Conservation (phyloP, 2,113 vertebrate genomes). For the Nyctibius bracteatus region DNA sequence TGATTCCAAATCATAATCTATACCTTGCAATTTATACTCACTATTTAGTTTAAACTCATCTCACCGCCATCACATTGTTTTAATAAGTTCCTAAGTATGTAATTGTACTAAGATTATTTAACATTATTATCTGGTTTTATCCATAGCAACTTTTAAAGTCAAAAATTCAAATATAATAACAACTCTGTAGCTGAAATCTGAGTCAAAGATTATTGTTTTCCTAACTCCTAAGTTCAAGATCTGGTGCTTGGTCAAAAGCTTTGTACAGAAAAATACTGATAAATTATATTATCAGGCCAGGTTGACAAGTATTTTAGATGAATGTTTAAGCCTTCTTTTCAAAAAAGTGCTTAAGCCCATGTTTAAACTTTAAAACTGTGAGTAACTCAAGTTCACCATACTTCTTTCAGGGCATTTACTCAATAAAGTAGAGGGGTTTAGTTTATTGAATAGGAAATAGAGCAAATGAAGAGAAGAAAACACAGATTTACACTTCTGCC, state of each 20-base stretch:
- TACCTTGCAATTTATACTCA: not conserved
- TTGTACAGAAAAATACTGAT: not conserved
- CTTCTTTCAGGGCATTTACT: not conserved
- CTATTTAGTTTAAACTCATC: not conserved
- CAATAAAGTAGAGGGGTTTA: not conserved
- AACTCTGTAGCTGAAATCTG: not conserved
- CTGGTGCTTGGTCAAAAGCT: not conserved
- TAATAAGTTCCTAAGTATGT: not conserved
- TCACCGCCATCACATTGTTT: not conserved
- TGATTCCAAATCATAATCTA: not conserved
- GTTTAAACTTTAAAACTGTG: not conserved
- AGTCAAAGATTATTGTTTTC: not conserved
- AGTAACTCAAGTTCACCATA: not conserved
- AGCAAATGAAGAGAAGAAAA: not conserved
- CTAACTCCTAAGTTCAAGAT: not conserved
- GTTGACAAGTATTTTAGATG: not conserved
- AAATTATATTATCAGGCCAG: not conserved
- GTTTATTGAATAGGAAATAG: not conserved
- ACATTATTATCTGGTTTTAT: not conserved
- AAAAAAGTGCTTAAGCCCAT: not conserved
- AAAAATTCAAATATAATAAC: not conserved
- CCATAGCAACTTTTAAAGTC: not conserved
- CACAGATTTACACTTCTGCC: not conserved
- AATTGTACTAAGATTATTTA: not conserved
- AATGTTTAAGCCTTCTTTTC: not conserved